These are phyloP conservation scores for Pionites leucogaster DNA, from an alignment of 2,113 vertebrate genomes.

Conservation along the genomic window DNA sequence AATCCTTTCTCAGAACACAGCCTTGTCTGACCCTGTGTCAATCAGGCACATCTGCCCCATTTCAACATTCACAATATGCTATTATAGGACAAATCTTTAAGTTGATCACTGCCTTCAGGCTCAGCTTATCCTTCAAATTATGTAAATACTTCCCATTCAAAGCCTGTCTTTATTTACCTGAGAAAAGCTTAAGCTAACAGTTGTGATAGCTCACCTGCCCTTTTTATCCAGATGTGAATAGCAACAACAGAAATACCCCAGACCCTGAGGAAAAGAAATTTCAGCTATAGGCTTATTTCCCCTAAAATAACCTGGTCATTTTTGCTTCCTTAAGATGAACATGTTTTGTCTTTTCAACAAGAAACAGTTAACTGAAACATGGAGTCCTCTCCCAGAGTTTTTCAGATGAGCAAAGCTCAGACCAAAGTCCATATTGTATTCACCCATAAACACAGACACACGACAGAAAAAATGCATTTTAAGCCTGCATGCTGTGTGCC, in stretches of 20 bases:
- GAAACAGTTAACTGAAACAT: conserved; percentile 48
- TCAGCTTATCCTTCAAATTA: conserved; percentile 39
- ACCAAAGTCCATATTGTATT: conserved; percentile 13
- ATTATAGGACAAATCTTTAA: conserved; percentile 14
- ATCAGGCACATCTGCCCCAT: neutral
- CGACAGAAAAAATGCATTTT: conserved; percentile 34
- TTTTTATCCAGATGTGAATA: conserved; percentile 13
- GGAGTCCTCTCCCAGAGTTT: neutral
- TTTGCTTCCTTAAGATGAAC: conserved; percentile 4
- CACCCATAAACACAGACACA: conserved; percentile 38
- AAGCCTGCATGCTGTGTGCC: neutral
- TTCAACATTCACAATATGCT: neutral
- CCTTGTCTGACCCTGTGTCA: neutral
- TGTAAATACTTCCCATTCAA: conserved; percentile 28
- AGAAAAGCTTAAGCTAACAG: conserved; percentile 26
- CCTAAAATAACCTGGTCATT: conserved; percentile 8
- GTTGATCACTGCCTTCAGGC: conserved; percentile 29
- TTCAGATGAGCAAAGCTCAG: conserved; percentile 29
- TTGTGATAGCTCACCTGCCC: conserved; percentile 9
- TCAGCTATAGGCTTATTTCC: neutral
- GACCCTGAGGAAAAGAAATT: conserved; percentile 6
- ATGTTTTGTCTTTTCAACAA: neutral
- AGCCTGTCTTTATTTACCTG: conserved; percentile 1
- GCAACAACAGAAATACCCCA: neutral
- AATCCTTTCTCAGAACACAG: neutral